Percentiles rank a stretch among this genome's conserved stretches.
These are phyloP conservation scores for Gobionotothen gibberifrons DNA, from an alignment of 2,797 vertebrate genomes.

Conservation along the genomic window DNA sequence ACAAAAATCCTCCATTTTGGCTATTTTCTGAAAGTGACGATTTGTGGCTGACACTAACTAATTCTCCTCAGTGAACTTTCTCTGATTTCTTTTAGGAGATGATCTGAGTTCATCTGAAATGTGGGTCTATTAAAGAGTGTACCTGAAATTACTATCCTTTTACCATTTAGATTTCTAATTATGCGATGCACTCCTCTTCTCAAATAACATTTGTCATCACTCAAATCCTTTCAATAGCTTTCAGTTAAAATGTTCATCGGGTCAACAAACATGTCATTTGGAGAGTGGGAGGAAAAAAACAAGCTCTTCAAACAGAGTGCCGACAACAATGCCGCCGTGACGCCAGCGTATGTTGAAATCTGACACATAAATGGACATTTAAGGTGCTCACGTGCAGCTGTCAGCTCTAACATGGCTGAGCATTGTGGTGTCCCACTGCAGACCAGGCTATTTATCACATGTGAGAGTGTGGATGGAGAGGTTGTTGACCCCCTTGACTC, in stretches of 20 bases:
- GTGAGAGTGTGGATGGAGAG: constrained; percentile 38
- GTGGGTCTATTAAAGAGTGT: background rate
- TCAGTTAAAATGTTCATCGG: background rate
- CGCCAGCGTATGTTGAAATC: background rate
- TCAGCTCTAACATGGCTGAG: background rate
- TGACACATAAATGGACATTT: constrained; percentile 6
- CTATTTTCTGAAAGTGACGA: background rate
- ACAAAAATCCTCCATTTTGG: background rate
- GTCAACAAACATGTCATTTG: background rate
- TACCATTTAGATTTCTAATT: background rate
- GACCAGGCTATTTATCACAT: constrained; percentile 23
- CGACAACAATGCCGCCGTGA: background rate
- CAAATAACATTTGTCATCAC: constrained; percentile 4
- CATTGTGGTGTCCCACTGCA: constrained; percentile 18
- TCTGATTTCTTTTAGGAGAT: constrained; percentile 1
- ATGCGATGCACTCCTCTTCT: background rate
- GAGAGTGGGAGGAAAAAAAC: constrained; percentile 1
- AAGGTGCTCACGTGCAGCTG: background rate
- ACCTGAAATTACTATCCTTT: constrained; percentile 9
- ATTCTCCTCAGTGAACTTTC: background rate
- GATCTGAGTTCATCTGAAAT: background rate
- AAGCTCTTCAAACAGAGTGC: background rate
- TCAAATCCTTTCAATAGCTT: background rate
- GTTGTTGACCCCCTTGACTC: constrained; percentile 57
- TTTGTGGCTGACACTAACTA: background rate